Evolutionary conservation across 1,140 invertebrate species (phyloP).

Genomic region (Bathynomus jamesi): DNA sequence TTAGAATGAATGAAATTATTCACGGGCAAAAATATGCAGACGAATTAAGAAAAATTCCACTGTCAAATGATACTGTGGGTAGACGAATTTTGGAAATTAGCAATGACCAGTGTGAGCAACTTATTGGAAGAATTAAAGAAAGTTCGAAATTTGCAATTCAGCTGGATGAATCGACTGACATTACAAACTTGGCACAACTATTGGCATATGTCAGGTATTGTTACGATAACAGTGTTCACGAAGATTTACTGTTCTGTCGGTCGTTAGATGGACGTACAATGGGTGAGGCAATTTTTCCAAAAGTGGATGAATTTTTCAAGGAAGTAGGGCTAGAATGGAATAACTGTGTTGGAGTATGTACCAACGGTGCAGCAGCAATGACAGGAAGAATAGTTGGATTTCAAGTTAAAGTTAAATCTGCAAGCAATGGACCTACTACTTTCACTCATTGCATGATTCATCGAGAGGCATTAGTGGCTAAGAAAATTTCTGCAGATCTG

Average conservation of each 20-base stretch:
- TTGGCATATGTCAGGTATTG: neutral
- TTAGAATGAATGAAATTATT: neutral
- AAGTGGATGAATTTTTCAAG: neutral
- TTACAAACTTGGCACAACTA: neutral
- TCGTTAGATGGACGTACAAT: neutral
- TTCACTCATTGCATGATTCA: neutral
- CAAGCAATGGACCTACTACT: neutral
- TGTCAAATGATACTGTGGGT: neutral
- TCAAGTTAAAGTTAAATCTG: neutral
- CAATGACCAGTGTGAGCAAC: neutral
- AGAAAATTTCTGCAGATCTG: neutral
- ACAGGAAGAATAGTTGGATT: neutral
- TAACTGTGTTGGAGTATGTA: neutral
- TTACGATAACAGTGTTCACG: neutral
- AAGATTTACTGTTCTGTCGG: neutral
- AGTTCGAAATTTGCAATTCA: neutral
- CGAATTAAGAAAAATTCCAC: neutral
- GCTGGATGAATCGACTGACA: neutral
- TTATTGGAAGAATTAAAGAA: neutral
- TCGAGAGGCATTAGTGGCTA: neutral
- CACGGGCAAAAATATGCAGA: neutral
- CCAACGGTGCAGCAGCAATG: neutral
- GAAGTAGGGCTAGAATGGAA: neutral
- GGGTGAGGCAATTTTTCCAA: neutral
- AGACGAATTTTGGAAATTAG: neutral